A percentile compares a stretch with the other conserved stretches of the same genome.
Evolutionary conservation across 2,888 invertebrate species (phyloP).

Genomic region (Microctonus aethiopoides): DNA sequence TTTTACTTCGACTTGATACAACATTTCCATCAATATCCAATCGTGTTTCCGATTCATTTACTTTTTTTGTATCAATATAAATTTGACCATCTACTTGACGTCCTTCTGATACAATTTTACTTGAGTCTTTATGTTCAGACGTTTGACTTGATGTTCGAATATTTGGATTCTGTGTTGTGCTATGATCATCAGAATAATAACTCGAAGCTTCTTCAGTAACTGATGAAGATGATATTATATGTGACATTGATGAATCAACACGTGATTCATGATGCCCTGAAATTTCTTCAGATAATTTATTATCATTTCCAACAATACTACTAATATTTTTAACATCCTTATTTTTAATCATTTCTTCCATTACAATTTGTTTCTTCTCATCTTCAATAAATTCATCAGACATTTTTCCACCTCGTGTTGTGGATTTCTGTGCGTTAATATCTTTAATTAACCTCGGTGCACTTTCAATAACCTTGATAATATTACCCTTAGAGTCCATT

Average conservation of each 20-base stretch:
- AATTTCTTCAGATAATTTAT: conserved; percentile 4
- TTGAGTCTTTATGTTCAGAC: conserved; percentile 48
- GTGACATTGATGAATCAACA: conserved; percentile 36
- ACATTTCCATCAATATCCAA: conserved; percentile 54
- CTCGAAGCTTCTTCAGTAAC: conserved; percentile 34
- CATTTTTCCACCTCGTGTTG: conserved; percentile 40
- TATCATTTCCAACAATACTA: conserved; percentile 1
- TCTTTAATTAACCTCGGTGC: conserved; percentile 44
- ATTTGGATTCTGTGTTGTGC: conserved; percentile 20
- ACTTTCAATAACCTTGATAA: conserved; percentile 54
- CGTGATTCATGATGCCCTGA: conserved; percentile 31
- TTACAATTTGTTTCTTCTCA: conserved; percentile 47
- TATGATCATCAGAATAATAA: conserved; percentile 14
- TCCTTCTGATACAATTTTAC: conserved; percentile 47
- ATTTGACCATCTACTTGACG: conserved; percentile 51
- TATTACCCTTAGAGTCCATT: conserved; percentile 59
- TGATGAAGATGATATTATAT: conserved; percentile 42
- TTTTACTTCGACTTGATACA: conserved; percentile 48
- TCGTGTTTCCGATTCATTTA: conserved; percentile 48
- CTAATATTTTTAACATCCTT: neutral
- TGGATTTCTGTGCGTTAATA: conserved; percentile 34
- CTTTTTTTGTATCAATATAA: conserved; percentile 47
- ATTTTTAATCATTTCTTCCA: conserved; percentile 22
- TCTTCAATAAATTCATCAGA: conserved; percentile 52
- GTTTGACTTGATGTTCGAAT: conserved; percentile 43